Evolutionary conservation across 2,113 vertebrate genomes (phyloP), one percentile per base, ranked within the genome.

Genomic region (Morone saxatilis): DNA sequence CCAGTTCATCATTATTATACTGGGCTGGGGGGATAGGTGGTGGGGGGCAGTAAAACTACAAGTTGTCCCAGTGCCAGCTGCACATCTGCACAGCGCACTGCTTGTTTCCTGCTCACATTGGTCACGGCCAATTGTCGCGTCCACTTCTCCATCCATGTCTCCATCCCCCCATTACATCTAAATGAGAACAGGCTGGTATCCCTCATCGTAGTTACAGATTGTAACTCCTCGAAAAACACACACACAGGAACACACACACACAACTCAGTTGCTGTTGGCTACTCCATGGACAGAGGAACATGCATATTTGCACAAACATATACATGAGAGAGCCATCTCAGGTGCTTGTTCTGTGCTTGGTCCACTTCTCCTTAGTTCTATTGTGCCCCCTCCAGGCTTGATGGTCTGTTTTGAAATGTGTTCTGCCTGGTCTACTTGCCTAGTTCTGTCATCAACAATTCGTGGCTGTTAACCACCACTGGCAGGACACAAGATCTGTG

Each of bases 121-220:
- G 87, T 87, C 87, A 84, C 36, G 67, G 86, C 72, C 89, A 91
- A 79, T 91, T 88, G 75, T 90, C 80, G 67, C 54, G 3, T 73
- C 72, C 71, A 56, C 69, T 60, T 73, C 54, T 67, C 72, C 53
- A 72, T 78, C 72, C 61, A 36, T 65, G 69, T 59, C 69, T 76
- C 60, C 7, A 68, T 63, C 22, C 78, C 47, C 25, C 66, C 47
- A 83, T 84, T 88, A 83, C 48, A 14, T 62, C 61, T 79, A 82
- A 93, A 93, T 85, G 70, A 91, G 83, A 92, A 91, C 86, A 88
- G 61, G 43, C 88, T 86, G 81, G 62, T 71, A 76, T 78, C 76
- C 83, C 71, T 81, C 83, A 77, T 91, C 82, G 80, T n/a, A n/a
- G n/a, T 88, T 66, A 66, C 59, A 85, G 86, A 82, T 83, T 45